Evolutionary conservation across 2,888 invertebrate genomes (phyloP), one percentile per base, ranked within the genome.

Genomic region (Troides oblongomaculatus): DNA sequence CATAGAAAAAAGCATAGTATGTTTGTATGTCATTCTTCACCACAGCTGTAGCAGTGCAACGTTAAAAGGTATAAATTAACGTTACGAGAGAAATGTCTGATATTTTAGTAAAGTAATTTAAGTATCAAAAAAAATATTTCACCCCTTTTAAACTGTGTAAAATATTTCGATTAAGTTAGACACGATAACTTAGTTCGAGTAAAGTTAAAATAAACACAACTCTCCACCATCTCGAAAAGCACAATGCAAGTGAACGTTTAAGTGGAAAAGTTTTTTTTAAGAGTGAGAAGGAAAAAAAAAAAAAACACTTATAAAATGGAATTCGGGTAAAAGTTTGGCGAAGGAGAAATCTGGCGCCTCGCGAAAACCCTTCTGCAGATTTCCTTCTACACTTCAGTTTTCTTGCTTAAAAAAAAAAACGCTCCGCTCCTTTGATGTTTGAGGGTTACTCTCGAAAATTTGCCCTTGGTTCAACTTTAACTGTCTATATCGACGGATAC

Each of bases 391-490:
- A 53, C 62, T 79, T 76, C 72, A 77, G 81, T 77, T 82, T 84
- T 84, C 75, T 75, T 81, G 81, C 78, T 79, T 80, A 78, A 81
- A 81, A 77, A 78, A 21, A 21, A 82, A 81, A 77, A 46, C 1
- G 81, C 78, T 78, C 78, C 75, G 74, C 72, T 73, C 75, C 82
- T 87, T 88, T 88, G 86, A 87, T 82, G 85, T 84, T 75, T 76
- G 46, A 82, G 81, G 77, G 81, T 79, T 80, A 79, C 84, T 85
- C 87, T 81, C 79, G 80, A 81, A 81, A 81, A 81, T 82, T 84
- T 77, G 79, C 79, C 75, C 76, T 76, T 77, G 76, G 75, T 74
- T 77, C 69, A 76, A 77, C 80, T 75, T 76, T 74, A 72, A 72
- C 77, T 78, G 76, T 76, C 58, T 56, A 58, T 65, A 70, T 66